Conservation (phyloP, 23 tunicate genomes). For the Diplosoma virens region DNA sequence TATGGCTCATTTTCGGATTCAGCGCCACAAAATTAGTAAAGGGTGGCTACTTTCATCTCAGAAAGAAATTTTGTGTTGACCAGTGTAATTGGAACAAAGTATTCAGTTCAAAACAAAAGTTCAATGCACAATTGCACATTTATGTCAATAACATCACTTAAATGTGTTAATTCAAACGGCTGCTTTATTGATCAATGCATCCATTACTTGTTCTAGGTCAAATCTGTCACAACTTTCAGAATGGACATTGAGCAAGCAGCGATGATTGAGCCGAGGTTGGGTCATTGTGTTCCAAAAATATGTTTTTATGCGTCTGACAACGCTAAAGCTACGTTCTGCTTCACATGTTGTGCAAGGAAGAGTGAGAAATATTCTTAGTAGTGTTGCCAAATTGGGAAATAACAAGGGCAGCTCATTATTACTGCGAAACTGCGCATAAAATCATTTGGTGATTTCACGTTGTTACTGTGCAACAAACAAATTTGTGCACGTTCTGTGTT, state of each 20-base stretch:
- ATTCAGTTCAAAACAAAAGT: conserved; percentile 12
- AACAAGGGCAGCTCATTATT: too few relatives aligned
- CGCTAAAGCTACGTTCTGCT: conserved; percentile 15
- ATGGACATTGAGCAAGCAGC: conserved; percentile 11
- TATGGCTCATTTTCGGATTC: too few relatives aligned
- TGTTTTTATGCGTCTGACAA: conserved; percentile 8
- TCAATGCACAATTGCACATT: conserved; percentile 14
- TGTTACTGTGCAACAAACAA: too few relatives aligned
- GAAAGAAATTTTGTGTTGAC: too few relatives aligned
- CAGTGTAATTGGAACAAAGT: not conserved
- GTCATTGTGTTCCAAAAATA: conserved; percentile 7
- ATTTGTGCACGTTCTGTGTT: too few relatives aligned
- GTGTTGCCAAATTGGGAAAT: conserved; percentile 5
- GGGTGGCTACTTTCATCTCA: too few relatives aligned
- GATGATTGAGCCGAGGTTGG: too few relatives aligned
- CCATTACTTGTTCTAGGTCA: too few relatives aligned
- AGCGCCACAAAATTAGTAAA: too few relatives aligned
- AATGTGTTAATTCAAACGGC: conserved; percentile 10
- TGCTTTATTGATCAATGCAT: too few relatives aligned
- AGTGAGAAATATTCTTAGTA: conserved; percentile 5
- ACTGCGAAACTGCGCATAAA: too few relatives aligned
- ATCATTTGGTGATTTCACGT: too few relatives aligned
- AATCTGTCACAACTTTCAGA: not conserved
- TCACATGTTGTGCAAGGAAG: not conserved
- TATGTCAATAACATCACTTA: not conserved